Evolutionary conservation across 2,113 vertebrate species (phyloP), one percentile per base, ranked within the genome.

Genomic region (Tiliqua scincoides): DNA sequence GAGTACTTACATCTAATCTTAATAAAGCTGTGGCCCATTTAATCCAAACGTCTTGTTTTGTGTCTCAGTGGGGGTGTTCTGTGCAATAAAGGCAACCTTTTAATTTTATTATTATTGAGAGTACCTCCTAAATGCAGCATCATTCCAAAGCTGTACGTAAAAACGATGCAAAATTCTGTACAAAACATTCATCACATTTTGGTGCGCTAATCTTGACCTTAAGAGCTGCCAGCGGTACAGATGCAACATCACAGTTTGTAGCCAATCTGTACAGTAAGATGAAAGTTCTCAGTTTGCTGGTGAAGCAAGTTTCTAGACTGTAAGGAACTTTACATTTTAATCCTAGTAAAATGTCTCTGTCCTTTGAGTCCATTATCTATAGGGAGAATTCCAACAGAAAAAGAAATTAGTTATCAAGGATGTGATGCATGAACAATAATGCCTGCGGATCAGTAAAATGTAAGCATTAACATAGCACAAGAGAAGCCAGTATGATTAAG

Each of bases 351-450:
- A 65, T 65, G 35, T 82, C 0, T 75, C 6, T 71, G 12, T 18
- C 15, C 2, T 2, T 70, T 0, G 85, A 43, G 0, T 89, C 5
- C 3, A 81, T n/a, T 21, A 61, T 88, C 85, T 74, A 83, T 73
- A 81, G 70, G 54, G 35, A 63, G 35, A 83, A 1, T 8, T 2
- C 83, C 87, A 85, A 75, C 76, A 87, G 35, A 88, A 85, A 43
- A 86, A 57, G 2, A 89, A 89, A 88, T 0, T 12, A 77, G 1
- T 79, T 87, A 68, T 17, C 57, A 76, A 91, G 54, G 1, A 27
- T 25, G 27, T 62, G 37, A 78, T 35, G 0, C n/a, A 20, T 18
- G 54, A 88, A 83, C 0, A 2, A 1, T 78, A 40, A 21, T 27
- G 43, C 10, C 82, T 88, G 17, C 70, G 40, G 7, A 77, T 1